Evolutionary conservation across 2,797 vertebrate species (phyloP).

Genomic region (Rousettus madagascariensis): DNA sequence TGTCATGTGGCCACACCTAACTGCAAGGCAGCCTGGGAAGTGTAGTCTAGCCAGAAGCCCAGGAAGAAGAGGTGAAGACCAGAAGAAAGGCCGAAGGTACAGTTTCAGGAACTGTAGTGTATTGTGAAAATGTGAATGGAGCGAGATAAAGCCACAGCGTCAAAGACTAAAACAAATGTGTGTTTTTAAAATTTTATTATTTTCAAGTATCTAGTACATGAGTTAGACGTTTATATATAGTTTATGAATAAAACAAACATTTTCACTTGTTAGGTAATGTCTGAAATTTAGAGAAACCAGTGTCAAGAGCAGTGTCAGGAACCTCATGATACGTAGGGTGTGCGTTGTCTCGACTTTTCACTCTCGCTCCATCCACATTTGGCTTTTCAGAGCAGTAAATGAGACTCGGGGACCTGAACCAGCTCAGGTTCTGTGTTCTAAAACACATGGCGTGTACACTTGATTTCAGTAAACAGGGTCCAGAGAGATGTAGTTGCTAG

Average conservation of each 20-base stretch:
- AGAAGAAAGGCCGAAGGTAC: not conserved
- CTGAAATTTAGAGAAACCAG: not conserved
- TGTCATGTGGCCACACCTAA: not conserved
- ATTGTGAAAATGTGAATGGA: no score
- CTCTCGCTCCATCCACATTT: no score
- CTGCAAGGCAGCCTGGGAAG: not conserved
- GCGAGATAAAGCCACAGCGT: not conserved
- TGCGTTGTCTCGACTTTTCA: not conserved
- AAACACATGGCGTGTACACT: not conserved
- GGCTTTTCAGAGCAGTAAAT: not conserved
- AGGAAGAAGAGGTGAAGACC: not conserved
- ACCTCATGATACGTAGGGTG: not conserved
- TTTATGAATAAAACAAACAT: not conserved
- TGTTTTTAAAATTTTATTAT: no score
- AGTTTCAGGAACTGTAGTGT: not conserved
- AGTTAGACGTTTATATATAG: no score
- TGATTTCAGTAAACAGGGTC: not conserved
- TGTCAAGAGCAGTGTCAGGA: fast-evolving
- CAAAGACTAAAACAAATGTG: not conserved
- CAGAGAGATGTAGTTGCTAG: slow-evolving; percentile 55
- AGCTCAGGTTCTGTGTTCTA: not conserved
- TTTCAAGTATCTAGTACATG: no score
- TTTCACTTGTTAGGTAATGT: not conserved
- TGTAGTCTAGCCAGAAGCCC: not conserved
- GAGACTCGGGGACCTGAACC: not conserved